Percentiles rank a stretch among this genome's conserved stretches.
phyloP scores from a whole-genome alignment of 2,797 vertebrate genomes.

The Todus mexicanus region DNA sequence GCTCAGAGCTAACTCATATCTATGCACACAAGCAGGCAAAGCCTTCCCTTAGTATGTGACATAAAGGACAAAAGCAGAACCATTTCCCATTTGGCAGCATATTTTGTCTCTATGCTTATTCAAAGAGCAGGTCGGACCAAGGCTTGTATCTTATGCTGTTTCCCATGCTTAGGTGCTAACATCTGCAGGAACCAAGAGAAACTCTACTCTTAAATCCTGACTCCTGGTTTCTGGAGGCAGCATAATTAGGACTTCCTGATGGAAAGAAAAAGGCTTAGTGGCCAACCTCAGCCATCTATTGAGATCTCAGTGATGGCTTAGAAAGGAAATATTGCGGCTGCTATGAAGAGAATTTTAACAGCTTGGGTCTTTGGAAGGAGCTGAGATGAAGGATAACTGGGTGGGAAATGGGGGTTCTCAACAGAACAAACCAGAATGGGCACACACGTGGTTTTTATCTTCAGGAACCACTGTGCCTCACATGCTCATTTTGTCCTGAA shows the following conservation, averaged over 20 bases:
- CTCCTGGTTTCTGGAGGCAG: background rate
- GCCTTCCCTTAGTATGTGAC: background rate
- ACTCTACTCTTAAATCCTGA: background rate
- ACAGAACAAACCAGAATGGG: background rate
- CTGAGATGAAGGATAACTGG: background rate
- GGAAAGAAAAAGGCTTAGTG: background rate
- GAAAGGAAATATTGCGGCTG: background rate
- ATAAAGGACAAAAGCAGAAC: background rate
- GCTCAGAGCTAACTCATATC: background rate
- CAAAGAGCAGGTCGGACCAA: background rate
- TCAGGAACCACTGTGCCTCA: background rate
- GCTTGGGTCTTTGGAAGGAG: background rate
- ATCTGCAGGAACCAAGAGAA: background rate
- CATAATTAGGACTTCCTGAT: background rate
- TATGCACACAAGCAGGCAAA: background rate
- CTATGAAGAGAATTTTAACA: background rate
- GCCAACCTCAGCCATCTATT: background rate
- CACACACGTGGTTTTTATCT: background rate
- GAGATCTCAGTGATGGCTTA: background rate
- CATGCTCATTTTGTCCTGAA: background rate
- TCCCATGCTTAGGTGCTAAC: background rate
- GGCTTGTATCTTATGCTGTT: background rate
- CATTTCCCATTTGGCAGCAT: background rate
- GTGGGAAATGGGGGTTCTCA: background rate
- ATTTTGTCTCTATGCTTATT: background rate